A percentile compares a stretch with the other conserved stretches of the same genome.
Evolutionary conservation across 2,797 vertebrate genomes (phyloP).

Genomic region (Nannoperca obscura): DNA sequence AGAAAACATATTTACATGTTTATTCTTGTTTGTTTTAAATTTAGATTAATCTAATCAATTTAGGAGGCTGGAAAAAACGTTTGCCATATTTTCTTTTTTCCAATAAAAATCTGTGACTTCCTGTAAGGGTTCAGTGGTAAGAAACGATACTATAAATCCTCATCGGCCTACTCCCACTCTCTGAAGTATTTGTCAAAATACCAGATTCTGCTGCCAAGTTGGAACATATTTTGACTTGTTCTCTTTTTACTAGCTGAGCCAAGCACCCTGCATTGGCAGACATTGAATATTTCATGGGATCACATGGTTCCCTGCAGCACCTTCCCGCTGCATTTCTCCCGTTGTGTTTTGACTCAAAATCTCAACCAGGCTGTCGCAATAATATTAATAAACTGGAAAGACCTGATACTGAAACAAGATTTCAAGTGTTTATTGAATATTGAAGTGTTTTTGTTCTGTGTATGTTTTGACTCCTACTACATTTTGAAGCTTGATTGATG

Average conservation of each 20-base stretch:
- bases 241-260: conserved; percentile 18
- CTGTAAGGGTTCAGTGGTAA: background rate
- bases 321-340: background rate
- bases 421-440: background rate
- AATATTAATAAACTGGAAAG: conserved; percentile 1
- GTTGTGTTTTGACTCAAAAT: background rate
- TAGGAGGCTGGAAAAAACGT: background rate
- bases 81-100: background rate
- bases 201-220: conserved; percentile 9
- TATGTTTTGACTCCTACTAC: background rate
- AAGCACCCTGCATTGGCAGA: background rate
- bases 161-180: background rate
- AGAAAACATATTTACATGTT: background rate
- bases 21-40: background rate
- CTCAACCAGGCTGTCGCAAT: background rate
- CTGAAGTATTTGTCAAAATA: conserved; percentile 25
- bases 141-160: conserved; percentile 6
- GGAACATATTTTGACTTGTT: conserved; percentile 31
- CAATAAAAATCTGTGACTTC: background rate
- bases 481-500: too few species aligned
- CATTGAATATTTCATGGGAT: conserved; percentile 24
- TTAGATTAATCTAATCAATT: background rate
- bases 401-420: background rate
- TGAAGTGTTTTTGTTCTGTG: background rate
- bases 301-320: conserved; percentile 2